A percentile compares a stretch with the other conserved stretches of the same genome.
Evolutionary conservation across 2,113 vertebrate species (phyloP).

Genomic region (Delphinus delphis): DNA sequence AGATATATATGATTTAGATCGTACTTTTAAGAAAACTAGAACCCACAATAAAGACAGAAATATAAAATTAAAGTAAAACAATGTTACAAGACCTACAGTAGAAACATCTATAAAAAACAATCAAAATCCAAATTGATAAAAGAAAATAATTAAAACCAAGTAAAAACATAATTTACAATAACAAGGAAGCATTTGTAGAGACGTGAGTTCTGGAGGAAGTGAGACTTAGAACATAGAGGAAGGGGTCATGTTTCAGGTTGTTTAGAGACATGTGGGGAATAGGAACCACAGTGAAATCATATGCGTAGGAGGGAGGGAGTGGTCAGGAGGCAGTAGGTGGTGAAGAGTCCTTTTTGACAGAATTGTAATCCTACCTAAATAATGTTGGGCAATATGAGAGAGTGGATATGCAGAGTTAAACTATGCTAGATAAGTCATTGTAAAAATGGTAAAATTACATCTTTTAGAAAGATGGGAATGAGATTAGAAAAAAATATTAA

Average conservation of each 20-base stretch:
- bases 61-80: neutral
- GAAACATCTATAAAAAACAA: neutral
- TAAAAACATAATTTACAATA: neutral
- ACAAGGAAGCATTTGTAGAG: neutral
- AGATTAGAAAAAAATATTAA: neutral
- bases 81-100: neutral
- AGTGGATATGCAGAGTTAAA: neutral
- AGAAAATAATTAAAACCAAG: neutral
- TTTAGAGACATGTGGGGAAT: neutral
- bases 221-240: neutral
- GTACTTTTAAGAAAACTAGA: neutral
- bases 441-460: neutral
- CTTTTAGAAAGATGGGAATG: neutral
- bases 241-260: neutral
- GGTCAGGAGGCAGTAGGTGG: neutral
- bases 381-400: neutral
- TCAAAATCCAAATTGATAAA: neutral
- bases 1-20: neutral
- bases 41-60: neutral
- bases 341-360: neutral
- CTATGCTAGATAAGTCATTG: neutral
- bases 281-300: neutral
- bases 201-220: neutral
- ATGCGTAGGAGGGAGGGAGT: rapidly evolving
- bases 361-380: neutral